These are phyloP conservation scores for Parapristionchus giblindavisi DNA, from an alignment of 2,888 invertebrate genomes.

Conservation along the genomic window DNA sequence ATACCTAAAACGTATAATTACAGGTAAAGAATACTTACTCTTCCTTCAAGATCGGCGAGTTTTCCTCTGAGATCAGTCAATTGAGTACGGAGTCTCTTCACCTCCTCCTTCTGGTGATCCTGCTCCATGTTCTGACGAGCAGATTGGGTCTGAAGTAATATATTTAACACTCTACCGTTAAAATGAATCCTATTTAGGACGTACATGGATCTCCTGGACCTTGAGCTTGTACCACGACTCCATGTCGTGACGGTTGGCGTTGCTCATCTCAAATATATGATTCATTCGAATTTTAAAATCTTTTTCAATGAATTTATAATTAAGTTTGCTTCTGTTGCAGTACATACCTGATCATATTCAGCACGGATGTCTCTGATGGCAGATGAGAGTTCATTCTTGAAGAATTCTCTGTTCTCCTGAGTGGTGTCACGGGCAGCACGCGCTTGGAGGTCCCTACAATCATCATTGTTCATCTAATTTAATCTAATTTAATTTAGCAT, in stretches of 20 bases:
- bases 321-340: not conserved
- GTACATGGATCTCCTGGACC: constrained; percentile 73
- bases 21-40: constrained; percentile 65
- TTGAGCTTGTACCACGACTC: constrained; percentile 73
- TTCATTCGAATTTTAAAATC: not conserved
- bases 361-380: constrained; percentile 73
- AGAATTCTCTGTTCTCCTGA: constrained; percentile 74
- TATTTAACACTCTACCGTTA: constrained; percentile 69
- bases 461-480: not conserved
- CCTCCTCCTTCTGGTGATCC: constrained; percentile 72
- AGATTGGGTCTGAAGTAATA: constrained; percentile 71
- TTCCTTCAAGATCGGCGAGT: constrained; percentile 72
- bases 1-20: too few species aligned
- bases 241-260: constrained; percentile 72
- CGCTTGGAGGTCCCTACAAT: constrained; percentile 72
- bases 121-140: constrained; percentile 72
- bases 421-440: constrained; percentile 73
- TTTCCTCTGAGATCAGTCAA: constrained; percentile 71
- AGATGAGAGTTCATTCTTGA: constrained; percentile 74
- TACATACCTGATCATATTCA: constrained; percentile 72
- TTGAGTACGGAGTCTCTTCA: constrained; percentile 71
- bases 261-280: constrained; percentile 60
- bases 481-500: not conserved
- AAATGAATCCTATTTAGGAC: not conserved
- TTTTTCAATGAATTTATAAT: not conserved